These are phyloP conservation scores for Leucoraja ocellata DNA, from an alignment of 2,797 vertebrate species.

Conservation along the genomic window DNA sequence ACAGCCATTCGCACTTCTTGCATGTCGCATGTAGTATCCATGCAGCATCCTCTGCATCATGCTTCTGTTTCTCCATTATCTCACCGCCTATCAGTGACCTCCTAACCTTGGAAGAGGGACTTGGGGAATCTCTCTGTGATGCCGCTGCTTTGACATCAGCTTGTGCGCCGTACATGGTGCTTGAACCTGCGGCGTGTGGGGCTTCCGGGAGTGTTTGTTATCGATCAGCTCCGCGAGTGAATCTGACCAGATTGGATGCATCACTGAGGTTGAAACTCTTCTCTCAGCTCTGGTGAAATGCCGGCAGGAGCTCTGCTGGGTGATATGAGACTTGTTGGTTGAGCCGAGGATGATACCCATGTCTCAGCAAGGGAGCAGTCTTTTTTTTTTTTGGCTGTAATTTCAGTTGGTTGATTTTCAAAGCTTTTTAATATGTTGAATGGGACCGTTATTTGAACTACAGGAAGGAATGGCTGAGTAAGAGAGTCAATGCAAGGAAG, in stretches of 20 bases:
- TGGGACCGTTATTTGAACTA: no score
- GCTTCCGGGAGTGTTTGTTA: not conserved
- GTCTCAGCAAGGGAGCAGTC: not conserved
- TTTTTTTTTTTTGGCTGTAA: not conserved
- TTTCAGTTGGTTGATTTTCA: not conserved
- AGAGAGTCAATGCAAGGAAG: no score
- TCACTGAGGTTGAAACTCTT: not conserved
- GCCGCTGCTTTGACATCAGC: not conserved
- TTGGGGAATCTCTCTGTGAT: no score
- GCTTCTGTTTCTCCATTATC: not conserved
- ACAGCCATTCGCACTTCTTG: not conserved
- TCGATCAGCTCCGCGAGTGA: not conserved
- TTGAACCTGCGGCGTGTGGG: not conserved
- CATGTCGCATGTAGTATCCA: not conserved
- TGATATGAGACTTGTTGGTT: not conserved
- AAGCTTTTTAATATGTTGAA: not conserved
- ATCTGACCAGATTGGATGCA: not conserved
- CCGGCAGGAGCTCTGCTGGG: not conserved
- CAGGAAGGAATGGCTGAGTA: no score
- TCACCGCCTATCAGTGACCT: no score
- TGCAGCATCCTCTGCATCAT: not conserved
- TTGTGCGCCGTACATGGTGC: not conserved
- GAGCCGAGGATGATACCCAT: not conserved
- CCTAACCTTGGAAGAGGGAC: not conserved
- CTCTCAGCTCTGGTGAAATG: no score